Base-by-base conservation (phyloP, 2,797 vertebrate species). In the Tenualosa ilisha region DNA sequence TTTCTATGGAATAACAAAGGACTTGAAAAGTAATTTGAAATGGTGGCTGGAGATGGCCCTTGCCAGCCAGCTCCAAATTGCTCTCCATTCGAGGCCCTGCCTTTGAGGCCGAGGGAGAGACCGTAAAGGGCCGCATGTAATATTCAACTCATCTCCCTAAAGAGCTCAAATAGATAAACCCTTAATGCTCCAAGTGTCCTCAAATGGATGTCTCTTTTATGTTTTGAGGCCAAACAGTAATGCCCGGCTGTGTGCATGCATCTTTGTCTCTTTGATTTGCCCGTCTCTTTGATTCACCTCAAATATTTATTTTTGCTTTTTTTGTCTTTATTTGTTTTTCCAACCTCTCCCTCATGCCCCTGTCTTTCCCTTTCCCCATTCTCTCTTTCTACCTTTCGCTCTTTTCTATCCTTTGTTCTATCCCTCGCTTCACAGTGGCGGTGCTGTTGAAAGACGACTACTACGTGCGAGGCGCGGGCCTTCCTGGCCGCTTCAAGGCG, bases 371-470 rank as follows among this genome's bases (percentile, higher is more conserved):
- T 53, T 12, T 53, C 22, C 61, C 31, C 56, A 17, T 8, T 82
- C 40, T 81, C 13, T 20, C 81, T 53, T 22, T 11, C 49, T 75
- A 63, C 83, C 15, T 86, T n/a, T 81, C 40, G 54, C 61, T 81
- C 59, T 53, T 5, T 40, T 75, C 43, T 50, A 43, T 59, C 40
- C 82, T 43, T 59, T 82, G 65, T 65, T 84, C 82, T 68, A 37
- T 83, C 49, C 54, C 54, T 22, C 68, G 15, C 68, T 82, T 85
- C 91, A 84, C 96, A 99, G 98, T 99, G 91, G 97, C 97, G 89
- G 97, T 99, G 87, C 96, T 98, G 87, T 93, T 99, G 92, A 98
- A 98, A 92, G 97, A 98, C 17, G 97, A 99, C 90, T 99, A 98
- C 93, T 99, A 98, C 90, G 95, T 99, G 91, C 96, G 96, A 0